phyloP scores from a whole-genome alignment of 1,140 invertebrate species.

The Drosophila pallidifrons region DNA sequence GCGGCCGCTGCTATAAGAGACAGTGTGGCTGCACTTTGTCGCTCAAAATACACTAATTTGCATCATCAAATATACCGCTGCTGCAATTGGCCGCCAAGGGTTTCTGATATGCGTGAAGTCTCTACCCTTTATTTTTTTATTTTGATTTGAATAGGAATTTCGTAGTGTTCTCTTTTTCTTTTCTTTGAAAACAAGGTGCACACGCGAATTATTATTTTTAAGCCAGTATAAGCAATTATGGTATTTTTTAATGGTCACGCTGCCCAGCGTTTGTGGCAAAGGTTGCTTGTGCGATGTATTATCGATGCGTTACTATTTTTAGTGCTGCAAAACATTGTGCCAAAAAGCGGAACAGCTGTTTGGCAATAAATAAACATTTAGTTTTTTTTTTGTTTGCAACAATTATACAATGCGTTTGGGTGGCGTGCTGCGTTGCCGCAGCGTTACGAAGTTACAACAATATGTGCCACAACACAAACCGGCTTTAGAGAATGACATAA shows the following conservation, averaged over 20 bases:
- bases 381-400: neutral
- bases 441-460: conserved; percentile 61
- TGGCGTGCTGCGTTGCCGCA: conserved; percentile 51
- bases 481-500: conserved; percentile 87
- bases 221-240: neutral
- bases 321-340: neutral
- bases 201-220: too few relatives aligned
- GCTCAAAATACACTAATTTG: neutral
- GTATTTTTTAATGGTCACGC: neutral
- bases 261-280: neutral
- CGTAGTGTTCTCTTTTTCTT: too few relatives aligned
- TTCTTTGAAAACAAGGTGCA: too few relatives aligned
- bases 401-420: conserved; percentile 59
- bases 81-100: neutral
- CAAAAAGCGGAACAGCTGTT: neutral
- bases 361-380: neutral
- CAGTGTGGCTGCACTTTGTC: neutral
- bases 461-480: conserved; percentile 91
- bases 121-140: too few relatives aligned
- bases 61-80: neutral
- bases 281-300: neutral
- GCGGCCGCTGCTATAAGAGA: conserved; percentile 41
- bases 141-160: too few relatives aligned
- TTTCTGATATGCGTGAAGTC: neutral
- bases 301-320: neutral